phyloP scores from a whole-genome alignment of 37 sponge, comb jelly and placozoan species.

The Cliona cf. orientalis region DNA sequence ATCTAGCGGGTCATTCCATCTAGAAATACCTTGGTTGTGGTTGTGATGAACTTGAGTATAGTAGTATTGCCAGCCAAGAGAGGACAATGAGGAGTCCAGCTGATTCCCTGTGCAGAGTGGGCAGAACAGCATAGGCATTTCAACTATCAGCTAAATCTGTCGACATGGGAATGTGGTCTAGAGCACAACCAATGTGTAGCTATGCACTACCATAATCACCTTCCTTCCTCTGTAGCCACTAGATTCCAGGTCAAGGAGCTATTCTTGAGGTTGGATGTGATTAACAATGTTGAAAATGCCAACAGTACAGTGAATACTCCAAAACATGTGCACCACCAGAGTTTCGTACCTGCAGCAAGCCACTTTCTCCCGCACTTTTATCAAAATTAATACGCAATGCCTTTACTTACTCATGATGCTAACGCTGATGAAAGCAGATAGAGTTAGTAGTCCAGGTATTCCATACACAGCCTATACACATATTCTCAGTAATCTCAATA shows the following conservation, averaged over 20 bases:
- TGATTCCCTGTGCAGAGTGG: slow-evolving; percentile 13
- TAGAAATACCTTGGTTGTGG: background rate
- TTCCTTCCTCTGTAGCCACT: slow-evolving; percentile 22
- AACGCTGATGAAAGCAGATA: background rate
- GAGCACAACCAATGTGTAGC: too few species aligned
- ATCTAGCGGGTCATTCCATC: background rate
- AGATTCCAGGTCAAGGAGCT: background rate
- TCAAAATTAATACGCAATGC: background rate
- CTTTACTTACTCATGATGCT: background rate
- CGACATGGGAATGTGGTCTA: background rate
- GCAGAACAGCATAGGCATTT: background rate
- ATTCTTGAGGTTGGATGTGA: background rate
- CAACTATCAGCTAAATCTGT: background rate
- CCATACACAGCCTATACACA: slow-evolving; percentile 1
- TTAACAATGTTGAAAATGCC: background rate
- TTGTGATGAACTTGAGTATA: background rate
- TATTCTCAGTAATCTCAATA: background rate
- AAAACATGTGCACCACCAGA: slow-evolving; percentile 9
- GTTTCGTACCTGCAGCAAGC: background rate
- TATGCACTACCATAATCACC: slow-evolving; percentile 5
- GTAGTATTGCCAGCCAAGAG: slow-evolving; percentile 18
- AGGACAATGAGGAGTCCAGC: slow-evolving; percentile 27
- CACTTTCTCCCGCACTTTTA: background rate
- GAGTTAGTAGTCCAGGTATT: slow-evolving; percentile 9
- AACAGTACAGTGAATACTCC: slow-evolving; percentile 15